Evolutionary conservation across 2,113 vertebrate genomes (phyloP).

Genomic region (Strix aluco): DNA sequence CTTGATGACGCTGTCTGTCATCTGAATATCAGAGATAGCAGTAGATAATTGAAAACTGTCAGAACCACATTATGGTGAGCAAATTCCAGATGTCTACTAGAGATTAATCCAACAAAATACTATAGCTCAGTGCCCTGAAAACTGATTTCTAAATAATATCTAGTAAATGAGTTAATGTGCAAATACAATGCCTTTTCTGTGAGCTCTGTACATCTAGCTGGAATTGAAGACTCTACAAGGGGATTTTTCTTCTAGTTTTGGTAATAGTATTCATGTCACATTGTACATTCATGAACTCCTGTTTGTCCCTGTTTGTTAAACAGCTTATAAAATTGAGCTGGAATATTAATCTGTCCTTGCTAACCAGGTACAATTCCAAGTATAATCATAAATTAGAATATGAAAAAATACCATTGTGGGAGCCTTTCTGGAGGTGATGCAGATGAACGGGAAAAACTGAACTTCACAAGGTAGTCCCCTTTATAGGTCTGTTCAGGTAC

Average conservation of each 20-base stretch:
- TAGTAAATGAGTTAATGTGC: not conserved
- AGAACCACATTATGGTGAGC: not conserved
- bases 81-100: not conserved
- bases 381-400: not conserved
- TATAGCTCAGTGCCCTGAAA: not conserved
- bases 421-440: not conserved
- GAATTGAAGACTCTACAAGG: not conserved
- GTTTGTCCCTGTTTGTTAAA: not conserved
- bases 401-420: not conserved
- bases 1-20: not conserved
- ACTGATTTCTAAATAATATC: not conserved
- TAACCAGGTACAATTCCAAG: not conserved
- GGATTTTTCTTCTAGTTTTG: not conserved
- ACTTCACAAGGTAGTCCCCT: not conserved
- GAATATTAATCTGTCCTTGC: not conserved
- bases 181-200: not conserved
- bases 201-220: not conserved
- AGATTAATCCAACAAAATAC: not conserved
- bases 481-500: not conserved
- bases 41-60: not conserved
- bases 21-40: not conserved
- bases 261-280: accelerated
- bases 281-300: not conserved
- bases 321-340: not conserved
- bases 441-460: not conserved